These are phyloP conservation scores for Papilio machaon DNA, from an alignment of 1,140 invertebrate genomes.

Conservation along the genomic window DNA sequence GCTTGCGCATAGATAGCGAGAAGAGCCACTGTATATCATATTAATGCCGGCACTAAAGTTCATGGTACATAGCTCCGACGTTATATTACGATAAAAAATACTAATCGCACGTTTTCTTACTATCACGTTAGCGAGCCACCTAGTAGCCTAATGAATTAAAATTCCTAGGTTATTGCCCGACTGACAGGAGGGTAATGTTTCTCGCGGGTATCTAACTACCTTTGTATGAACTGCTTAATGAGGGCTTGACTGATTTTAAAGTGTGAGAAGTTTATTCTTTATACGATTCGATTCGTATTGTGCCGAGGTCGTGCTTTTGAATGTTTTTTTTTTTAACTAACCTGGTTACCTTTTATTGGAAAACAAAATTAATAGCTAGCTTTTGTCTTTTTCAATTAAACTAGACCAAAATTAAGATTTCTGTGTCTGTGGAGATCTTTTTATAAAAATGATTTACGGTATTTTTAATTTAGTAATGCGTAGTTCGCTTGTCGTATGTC, in stretches of 20 bases:
- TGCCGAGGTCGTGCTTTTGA: no score
- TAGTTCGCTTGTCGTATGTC: not conserved
- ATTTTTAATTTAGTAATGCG: not conserved
- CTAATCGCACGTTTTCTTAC: slow-evolving; percentile 32
- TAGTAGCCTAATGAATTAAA: slow-evolving; percentile 10
- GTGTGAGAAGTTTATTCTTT: no score
- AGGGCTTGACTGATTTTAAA: no score
- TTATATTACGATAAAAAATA: slow-evolving; percentile 27
- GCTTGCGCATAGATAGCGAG: slow-evolving; percentile 11
- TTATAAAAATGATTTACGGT: not conserved
- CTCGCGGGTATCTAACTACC: no score
- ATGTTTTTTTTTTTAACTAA: no score
- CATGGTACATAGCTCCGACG: slow-evolving; percentile 11
- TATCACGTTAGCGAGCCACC: slow-evolving; percentile 11
- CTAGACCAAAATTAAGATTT: not conserved
- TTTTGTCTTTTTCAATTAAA: not conserved
- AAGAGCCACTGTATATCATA: slow-evolving; percentile 20
- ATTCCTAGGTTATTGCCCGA: slow-evolving; percentile 6
- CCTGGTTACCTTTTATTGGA: no score
- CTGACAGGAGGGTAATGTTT: not conserved
- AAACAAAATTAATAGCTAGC: no score
- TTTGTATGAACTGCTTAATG: no score
- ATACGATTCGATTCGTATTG: no score
- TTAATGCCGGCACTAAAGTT: slow-evolving; percentile 24
- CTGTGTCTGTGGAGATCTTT: not conserved